These are phyloP conservation scores for Lagopus leucura DNA, from an alignment of 2,113 vertebrate species.

Conservation along the genomic window DNA sequence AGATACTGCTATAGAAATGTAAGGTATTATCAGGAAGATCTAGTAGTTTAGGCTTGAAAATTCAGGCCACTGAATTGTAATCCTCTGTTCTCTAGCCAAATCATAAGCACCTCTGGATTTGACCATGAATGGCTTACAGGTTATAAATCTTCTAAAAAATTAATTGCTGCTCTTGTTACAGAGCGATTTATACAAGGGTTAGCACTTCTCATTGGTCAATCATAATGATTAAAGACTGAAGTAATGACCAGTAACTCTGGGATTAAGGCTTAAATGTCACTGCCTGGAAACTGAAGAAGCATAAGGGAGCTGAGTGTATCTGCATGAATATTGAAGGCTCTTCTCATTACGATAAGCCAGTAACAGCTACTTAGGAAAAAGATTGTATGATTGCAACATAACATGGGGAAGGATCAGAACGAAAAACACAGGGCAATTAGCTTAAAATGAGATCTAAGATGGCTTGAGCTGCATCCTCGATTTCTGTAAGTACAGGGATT, in stretches of 20 bases:
- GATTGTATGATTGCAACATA: neutral
- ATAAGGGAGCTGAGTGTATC: neutral
- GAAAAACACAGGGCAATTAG: neutral
- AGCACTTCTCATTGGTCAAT: slow-evolving; percentile 14
- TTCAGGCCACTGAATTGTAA: neutral
- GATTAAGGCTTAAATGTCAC: slow-evolving; percentile 54
- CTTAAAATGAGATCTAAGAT: neutral
- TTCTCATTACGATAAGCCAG: slow-evolving; percentile 20
- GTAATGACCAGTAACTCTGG: slow-evolving; percentile 31
- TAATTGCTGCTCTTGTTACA: slow-evolving; percentile 1
- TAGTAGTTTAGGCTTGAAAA: neutral
- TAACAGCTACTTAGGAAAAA: neutral
- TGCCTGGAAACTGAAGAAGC: neutral
- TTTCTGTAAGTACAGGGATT: neutral
- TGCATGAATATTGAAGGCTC: neutral
- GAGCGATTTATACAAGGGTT: slow-evolving; percentile 34
- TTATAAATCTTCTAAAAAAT: slow-evolving; percentile 24
- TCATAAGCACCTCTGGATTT: neutral
- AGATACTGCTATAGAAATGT: neutral
- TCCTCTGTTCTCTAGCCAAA: neutral
- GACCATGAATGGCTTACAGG: neutral
- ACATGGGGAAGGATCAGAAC: neutral
- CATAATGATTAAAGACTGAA: slow-evolving; percentile 47
- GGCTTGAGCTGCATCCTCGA: neutral
- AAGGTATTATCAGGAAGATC: neutral